phyloP scores from a whole-genome alignment of 2,113 vertebrate species.

The Noctilio leporinus region DNA sequence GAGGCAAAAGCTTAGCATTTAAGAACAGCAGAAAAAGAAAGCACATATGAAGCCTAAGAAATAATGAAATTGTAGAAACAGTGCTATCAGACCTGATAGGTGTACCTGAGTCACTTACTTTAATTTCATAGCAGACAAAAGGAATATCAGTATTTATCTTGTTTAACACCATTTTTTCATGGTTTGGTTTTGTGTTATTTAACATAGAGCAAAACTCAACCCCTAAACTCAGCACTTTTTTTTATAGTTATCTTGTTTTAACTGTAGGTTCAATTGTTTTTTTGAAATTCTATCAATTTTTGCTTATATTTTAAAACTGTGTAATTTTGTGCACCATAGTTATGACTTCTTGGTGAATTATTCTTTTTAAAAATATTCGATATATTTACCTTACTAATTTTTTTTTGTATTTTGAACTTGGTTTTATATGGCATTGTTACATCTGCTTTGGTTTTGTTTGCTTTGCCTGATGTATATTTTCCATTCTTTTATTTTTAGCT shows the following conservation, averaged over 20 bases:
- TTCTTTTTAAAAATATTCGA: neutral
- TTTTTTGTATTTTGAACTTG: neutral
- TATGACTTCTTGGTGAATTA: neutral
- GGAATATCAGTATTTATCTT: neutral
- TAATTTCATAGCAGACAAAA: neutral
- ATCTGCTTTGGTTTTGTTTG: neutral
- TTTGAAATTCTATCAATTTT: neutral
- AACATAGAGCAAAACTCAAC: neutral
- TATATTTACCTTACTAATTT: neutral
- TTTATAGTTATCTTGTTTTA: neutral
- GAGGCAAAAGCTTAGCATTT: neutral
- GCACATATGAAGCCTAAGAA: neutral
- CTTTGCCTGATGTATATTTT: neutral
- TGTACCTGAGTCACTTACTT: neutral
- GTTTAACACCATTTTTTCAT: neutral
- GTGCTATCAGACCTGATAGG: neutral
- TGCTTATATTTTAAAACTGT: neutral
- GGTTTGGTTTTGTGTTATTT: neutral
- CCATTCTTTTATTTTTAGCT: neutral
- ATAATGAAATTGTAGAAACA: neutral
- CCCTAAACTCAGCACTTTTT: neutral
- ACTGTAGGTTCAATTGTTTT: neutral
- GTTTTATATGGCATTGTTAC: neutral
- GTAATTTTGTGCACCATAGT: neutral
- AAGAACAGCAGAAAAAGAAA: neutral